phyloP scores from a whole-genome alignment of 2,888 invertebrate species.

The Anagyrus pseudococci region DNA sequence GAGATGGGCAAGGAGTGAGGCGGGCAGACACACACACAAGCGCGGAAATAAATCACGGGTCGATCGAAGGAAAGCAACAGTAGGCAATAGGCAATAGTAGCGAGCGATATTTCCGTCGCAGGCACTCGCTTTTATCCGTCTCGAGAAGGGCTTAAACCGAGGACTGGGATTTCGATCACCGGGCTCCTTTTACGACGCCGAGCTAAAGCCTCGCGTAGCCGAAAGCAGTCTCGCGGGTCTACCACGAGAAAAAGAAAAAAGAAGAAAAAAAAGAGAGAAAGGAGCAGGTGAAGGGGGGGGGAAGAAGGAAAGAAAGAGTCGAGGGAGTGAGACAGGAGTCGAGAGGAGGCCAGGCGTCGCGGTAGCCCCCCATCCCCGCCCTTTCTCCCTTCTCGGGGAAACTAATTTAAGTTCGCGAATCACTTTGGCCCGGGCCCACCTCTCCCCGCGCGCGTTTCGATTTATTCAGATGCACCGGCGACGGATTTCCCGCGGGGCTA shows the following conservation, averaged over 20 bases:
- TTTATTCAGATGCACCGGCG: constrained; percentile 58
- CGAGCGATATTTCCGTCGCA: background rate
- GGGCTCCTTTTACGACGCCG: background rate
- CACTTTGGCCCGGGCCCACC: too few relatives aligned
- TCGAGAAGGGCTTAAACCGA: background rate
- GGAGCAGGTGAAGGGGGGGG: background rate
- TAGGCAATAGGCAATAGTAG: background rate
- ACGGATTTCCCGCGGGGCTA: constrained; percentile 57
- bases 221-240: background rate
- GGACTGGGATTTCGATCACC: background rate
- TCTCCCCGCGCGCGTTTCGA: too few relatives aligned
- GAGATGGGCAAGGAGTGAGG: too few relatives aligned
- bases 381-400: constrained; percentile 39
- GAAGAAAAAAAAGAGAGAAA: background rate
- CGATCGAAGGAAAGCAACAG: too few relatives aligned
- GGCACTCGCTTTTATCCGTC: background rate
- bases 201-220: background rate
- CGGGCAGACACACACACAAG: too few relatives aligned
- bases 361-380: background rate
- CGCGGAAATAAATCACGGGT: too few relatives aligned
- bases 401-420: constrained; percentile 61
- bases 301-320: constrained; percentile 2
- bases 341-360: constrained; percentile 17
- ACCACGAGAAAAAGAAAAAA: background rate
- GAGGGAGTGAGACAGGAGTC: too few relatives aligned